Conservation (phyloP, 2,113 vertebrate genomes). For the Limnothrissa miodon region DNA sequence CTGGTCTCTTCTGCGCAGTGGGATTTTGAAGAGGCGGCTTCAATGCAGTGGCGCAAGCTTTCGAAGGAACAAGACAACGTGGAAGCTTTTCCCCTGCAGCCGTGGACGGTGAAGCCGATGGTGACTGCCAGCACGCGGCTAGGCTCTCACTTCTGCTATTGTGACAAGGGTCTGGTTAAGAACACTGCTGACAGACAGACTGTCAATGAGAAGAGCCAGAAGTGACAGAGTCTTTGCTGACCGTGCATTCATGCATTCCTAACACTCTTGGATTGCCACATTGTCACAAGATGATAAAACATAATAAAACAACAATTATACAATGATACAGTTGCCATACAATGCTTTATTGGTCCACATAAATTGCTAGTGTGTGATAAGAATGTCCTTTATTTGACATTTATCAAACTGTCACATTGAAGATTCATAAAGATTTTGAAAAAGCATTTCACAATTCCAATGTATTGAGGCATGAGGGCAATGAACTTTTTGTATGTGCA, state of each 20-base stretch:
- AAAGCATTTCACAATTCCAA: too few species aligned
- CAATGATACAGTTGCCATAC: background rate
- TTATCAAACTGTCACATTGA: background rate
- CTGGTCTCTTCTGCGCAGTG: constrained; percentile 62
- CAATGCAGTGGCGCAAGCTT: constrained; percentile 54
- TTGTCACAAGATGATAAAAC: background rate
- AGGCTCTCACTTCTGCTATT: constrained; percentile 22
- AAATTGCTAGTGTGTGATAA: background rate
- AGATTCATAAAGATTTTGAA: too few species aligned
- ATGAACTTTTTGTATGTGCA: background rate
- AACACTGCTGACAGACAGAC: background rate
- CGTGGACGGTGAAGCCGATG: constrained; percentile 46
- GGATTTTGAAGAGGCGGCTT: constrained; percentile 70
- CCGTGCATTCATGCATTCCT: background rate
- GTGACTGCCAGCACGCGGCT: constrained; percentile 33
- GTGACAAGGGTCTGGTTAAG: constrained; percentile 38
- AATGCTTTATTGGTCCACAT: background rate
- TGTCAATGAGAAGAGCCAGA: constrained; percentile 1
- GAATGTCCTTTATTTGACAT: background rate
- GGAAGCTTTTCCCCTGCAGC: constrained; percentile 50
- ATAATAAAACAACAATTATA: constrained; percentile 6
- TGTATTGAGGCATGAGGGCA: background rate
- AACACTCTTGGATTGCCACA: background rate
- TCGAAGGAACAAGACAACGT: constrained; percentile 32
- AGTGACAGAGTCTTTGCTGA: constrained; percentile 25